Percentiles rank a stretch among this genome's conserved stretches.
phyloP scores from a whole-genome alignment of 2,888 invertebrate genomes.

The Heteromurus nitidus region DNA sequence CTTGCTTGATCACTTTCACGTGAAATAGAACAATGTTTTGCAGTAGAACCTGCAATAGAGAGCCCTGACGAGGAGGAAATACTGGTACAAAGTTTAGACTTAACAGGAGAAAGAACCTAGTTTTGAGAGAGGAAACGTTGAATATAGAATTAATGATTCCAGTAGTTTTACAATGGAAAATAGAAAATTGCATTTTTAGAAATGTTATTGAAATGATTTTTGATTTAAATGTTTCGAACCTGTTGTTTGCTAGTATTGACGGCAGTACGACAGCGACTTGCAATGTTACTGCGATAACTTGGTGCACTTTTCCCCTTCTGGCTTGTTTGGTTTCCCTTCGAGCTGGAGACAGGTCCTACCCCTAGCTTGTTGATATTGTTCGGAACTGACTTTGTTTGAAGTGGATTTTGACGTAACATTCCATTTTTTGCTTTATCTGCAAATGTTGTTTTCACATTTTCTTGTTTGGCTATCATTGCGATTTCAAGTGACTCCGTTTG shows the following conservation, averaged over 20 bases:
- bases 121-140: neutral
- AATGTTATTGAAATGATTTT: conserved; percentile 1
- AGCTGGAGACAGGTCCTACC: neutral
- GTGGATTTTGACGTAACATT: conserved; percentile 57
- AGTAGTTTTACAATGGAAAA: neutral
- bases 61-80: conserved; percentile 61
- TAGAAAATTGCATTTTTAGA: neutral
- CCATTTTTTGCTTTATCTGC: conserved; percentile 68
- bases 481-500: neutral
- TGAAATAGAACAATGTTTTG: conserved; percentile 46
- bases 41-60: conserved; percentile 30
- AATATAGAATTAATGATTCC: conserved; percentile 5
- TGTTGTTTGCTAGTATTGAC: conserved; percentile 64
- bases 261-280: conserved; percentile 67
- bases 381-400: conserved; percentile 63
- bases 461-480: neutral
- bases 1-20: conserved; percentile 46
- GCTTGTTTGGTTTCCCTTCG: neutral
- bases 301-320: conserved; percentile 41
- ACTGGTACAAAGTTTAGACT: conserved; percentile 65
- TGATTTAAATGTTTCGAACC: conserved; percentile 11
- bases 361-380: conserved; percentile 64
- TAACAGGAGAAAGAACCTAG: conserved; percentile 67
- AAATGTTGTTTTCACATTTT: conserved; percentile 54
- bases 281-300: conserved; percentile 69